Base-by-base conservation (phyloP, 2,888 invertebrate species). In the Scaptomyza parva region DNA sequence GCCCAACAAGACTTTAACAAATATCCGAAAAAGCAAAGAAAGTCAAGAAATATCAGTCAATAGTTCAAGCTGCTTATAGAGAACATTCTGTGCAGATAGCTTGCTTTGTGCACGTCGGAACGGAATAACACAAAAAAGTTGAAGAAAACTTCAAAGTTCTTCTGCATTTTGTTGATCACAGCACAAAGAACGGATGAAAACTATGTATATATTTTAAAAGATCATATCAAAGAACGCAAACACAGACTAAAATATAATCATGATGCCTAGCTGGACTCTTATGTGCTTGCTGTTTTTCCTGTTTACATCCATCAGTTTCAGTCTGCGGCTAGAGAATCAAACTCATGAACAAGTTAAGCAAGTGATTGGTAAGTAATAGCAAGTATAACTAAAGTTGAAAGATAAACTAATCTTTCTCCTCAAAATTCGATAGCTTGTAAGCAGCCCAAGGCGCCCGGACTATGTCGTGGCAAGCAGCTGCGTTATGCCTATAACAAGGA, bases 401-500 rank as follows among this genome's bases (percentile, higher is more conserved):
- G 20, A 9, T 4, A 22, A 35, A 22, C 35, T 8, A 12, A 22
- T 7, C 14, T 2, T n/a, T n/a, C 12, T 11, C n/a, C n/a, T n/a
- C n/a, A n/a, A n/a, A 5, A 0, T 20, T 39, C 2, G 11, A n/a
- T 18, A 86, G 90, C 86, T 20, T 90, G 90, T 47, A 73, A 75
- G 11, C 78, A 90, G 41, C 78, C 88, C 0, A 89, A 83, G 48
- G 79, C 85, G 6, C 81, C 88, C 3, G 86, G 90, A 0, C 43
- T 89, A 5, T 90, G 90, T 20, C 83, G 82, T 1, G 89, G 82
- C 0, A 75, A 72, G 9, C 75, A 88, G 2, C 40, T 90, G 30
- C 89, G 90, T 24, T 90, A 90, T 64, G 89, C 90, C 3, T 90
- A 79, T 57, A 84, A 90, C 57, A 68, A 71, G 39, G 60, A 81